Base-by-base conservation (phyloP, 2,113 vertebrate genomes). In the Phoxinus phoxinus region DNA sequence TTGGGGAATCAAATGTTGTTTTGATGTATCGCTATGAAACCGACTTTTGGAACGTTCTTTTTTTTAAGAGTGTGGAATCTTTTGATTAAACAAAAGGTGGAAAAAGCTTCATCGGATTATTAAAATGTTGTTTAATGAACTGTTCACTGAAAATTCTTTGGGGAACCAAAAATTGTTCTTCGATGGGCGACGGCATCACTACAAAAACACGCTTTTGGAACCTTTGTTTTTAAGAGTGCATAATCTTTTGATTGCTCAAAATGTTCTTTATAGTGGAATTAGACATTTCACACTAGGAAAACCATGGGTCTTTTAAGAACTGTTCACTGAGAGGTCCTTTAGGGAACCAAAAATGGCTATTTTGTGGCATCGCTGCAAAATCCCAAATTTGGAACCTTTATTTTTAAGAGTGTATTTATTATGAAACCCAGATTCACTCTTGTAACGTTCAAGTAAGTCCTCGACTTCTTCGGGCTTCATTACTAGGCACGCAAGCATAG, bases 401-500 rank as follows among this genome's bases (percentile, higher is more conserved):
- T 27, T 76, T 76, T 76, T 76, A 53, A 32, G 46, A 76, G 48
- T 37, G 84, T 12, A 41, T 72, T 58, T n/a, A 84, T 86, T 77
- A 71, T 32, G 46, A 44, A 46, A 44, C 37, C 53, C 35, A 69
- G 78, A 85, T 67, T 77, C 27, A n/a, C 81, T 80, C 71, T 88
- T 59, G 85, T 85, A 58, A 77, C 75, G 73, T 83, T 88, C 63
- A 71, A 85, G 86, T 77, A 71, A 85, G 75, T 65, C 63, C 41
- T 27, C 6, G 58, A 75, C 79, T 85, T 86, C 83, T 81, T 87
- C 74, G 23, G 79, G 80, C 73, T 85, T 88, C 74, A 84, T 13
- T 63, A 59, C 84, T 85, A 75, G 83, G 48, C 89, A 87, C 67
- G 87, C 83, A 86, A 87, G 30, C 77, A 61, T 83, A 87, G 78